Evolutionary conservation across 2,888 invertebrate genomes (phyloP).

Genomic region (Stegana nigrithorax): DNA sequence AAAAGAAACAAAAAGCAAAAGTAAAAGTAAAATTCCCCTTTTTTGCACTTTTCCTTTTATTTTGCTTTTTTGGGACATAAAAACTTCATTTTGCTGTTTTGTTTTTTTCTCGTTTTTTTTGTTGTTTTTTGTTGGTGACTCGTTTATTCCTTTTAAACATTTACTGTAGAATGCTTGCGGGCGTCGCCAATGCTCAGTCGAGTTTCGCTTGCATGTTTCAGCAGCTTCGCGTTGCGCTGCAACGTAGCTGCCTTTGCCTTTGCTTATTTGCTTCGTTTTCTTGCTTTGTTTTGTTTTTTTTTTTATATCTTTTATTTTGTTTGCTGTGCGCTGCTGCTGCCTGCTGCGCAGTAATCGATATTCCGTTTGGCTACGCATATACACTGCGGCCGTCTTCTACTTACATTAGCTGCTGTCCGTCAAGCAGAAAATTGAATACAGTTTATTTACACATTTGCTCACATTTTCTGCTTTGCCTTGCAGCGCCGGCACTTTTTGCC

Average conservation of each 20-base stretch:
- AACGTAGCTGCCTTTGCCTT: conserved; percentile 27
- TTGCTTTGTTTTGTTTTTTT: conserved; percentile 6
- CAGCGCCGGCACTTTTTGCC: background rate
- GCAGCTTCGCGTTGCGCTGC: conserved; percentile 10
- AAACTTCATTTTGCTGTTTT: background rate
- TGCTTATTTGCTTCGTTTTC: conserved; percentile 21
- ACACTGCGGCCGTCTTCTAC: conserved; percentile 40
- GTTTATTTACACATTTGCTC: conserved; percentile 48
- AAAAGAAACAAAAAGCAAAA: background rate
- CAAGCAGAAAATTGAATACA: conserved; percentile 47
- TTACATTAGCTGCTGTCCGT: conserved; percentile 42
- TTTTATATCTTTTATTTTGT: conserved; percentile 1
- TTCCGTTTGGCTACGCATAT: too few species aligned
- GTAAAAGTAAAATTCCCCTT: conserved; percentile 1
- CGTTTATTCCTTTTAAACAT: too few species aligned
- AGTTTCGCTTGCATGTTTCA: background rate
- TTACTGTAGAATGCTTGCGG: conserved; percentile 9
- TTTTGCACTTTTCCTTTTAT: background rate
- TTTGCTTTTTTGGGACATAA: background rate
- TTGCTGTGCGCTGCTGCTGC: conserved; percentile 7
- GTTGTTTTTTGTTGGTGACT: background rate
- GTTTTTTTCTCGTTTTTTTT: background rate
- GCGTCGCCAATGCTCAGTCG: background rate
- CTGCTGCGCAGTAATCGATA: conserved; percentile 48
- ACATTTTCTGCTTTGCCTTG: background rate